A percentile compares a stretch with the other conserved stretches of the same genome.
Evolutionary conservation across 1,140 invertebrate genomes (phyloP).

Genomic region (Pollicipes pollicipes): DNA sequence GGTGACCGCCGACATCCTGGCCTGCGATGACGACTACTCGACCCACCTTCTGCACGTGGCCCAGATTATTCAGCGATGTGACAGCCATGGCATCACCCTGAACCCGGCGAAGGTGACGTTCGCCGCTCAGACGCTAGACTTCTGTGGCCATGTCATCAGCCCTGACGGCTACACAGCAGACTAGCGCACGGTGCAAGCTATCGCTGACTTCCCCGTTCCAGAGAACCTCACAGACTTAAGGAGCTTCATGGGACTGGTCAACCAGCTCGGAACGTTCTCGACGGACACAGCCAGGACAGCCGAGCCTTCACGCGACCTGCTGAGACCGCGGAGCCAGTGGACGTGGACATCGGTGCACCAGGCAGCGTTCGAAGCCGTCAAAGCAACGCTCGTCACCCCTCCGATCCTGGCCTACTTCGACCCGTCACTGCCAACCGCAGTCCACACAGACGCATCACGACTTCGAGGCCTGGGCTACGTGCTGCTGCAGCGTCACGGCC

Average conservation of each 20-base stretch:
- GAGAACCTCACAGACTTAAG: conserved; percentile 13
- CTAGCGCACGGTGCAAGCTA: conserved; percentile 4
- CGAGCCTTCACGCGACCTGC: conserved; percentile 13
- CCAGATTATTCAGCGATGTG: conserved; percentile 7
- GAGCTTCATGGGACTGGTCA: conserved; percentile 18
- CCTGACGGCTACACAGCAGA: conserved; percentile 10
- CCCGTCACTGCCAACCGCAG: conserved; percentile 8
- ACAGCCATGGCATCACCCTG: conserved; percentile 10
- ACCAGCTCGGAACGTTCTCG: conserved; percentile 11
- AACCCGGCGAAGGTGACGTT: conserved; percentile 10
- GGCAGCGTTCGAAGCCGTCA: conserved; percentile 15
- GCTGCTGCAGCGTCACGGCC: conserved; percentile 12
- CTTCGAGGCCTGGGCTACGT: conserved; percentile 16
- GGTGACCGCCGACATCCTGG: conserved; percentile 18
- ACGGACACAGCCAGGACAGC: conserved; percentile 9
- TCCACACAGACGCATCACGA: conserved; percentile 16
- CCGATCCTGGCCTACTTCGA: conserved; percentile 14
- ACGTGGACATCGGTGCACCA: conserved; percentile 15
- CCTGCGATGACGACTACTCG: conserved; percentile 11
- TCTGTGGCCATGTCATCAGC: not conserved
- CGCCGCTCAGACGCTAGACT: conserved; percentile 9
- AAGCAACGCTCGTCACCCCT: conserved; percentile 9
- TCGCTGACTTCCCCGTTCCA: conserved; percentile 10
- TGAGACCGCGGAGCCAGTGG: conserved; percentile 12
- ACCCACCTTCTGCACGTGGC: conserved; percentile 12